Evolutionary conservation across 2,888 invertebrate species (phyloP), one percentile per base, ranked within the genome.

Genomic region (Melanostoma scalare): DNA sequence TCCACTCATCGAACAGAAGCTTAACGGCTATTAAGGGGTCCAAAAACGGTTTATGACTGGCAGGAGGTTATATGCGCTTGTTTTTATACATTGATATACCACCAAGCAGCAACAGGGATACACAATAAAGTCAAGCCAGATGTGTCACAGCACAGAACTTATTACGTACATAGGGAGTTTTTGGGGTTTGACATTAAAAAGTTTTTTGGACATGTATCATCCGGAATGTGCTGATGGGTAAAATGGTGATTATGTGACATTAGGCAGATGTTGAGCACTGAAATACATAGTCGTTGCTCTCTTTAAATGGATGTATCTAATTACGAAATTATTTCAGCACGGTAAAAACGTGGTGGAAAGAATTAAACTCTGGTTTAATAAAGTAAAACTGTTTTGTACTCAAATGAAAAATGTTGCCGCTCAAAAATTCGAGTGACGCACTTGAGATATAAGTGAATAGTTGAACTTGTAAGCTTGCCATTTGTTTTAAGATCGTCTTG

Each of bases 11-110:
- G 72, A 74, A 80, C 67, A 75, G 79, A 78, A 80, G 76, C 86
- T 86, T 86, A 84, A 86, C 74, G 86, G 79, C 86, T 86, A 80
- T 86, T 86, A 86, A 86, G 86, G 84, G 85, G 86, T 73, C 76
- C 82, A 73, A 68, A 40, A 76, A 68, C 35, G 42, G 61, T 61
- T 82, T 61, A 33, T 61, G 42, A 46, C 38, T 56, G 81, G 38
- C 48, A 77, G 42, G 44, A 46, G 53, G 77, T 63, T 63, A 53
- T 89, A 89, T 89, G 87, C 87, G 87, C 87, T 88, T 87, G 58
- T 71, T 77, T 33, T 77, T 20, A 20, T 46, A 67, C 67, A 71
- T 71, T 75, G 56, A 68, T 44, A 48, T 33, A 53, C 52, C 36
- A 52, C 9, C 55, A n/a, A 61, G 20, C 1, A 30, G 36, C 44